phyloP scores from a whole-genome alignment of 2,113 vertebrate species.

The Litocranius walleri region DNA sequence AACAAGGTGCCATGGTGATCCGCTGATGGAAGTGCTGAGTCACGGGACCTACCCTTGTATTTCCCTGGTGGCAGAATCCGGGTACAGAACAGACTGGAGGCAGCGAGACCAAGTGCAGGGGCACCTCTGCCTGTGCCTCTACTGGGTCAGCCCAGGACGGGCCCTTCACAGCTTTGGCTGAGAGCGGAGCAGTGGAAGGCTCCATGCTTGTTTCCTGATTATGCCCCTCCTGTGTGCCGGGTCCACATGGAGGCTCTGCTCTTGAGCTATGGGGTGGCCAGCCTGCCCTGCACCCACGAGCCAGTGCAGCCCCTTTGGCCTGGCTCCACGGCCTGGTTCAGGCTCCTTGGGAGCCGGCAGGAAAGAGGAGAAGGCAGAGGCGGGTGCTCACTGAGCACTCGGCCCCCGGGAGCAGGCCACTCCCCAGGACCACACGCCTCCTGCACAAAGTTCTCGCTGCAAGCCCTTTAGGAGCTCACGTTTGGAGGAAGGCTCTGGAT shows the following conservation, averaged over 20 bases:
- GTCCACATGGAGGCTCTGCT: not conserved
- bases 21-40: not conserved
- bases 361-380: not conserved
- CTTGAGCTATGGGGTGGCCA: fast-evolving
- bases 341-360: not conserved
- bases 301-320: not conserved
- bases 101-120: fast-evolving
- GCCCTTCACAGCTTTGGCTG: not conserved
- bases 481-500: not conserved
- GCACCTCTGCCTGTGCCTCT: not conserved
- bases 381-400: not conserved
- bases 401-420: not conserved
- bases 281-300: not conserved
- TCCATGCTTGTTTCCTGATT: not conserved
- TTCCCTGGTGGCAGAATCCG: not conserved
- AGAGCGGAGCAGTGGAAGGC: not conserved
- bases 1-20: not conserved
- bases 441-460: not conserved
- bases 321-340: not conserved
- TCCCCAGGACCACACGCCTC: not conserved
- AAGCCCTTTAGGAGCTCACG: not conserved
- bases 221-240: fast-evolving
- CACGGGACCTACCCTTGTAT: not conserved
- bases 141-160: not conserved
- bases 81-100: not conserved